Conservation (phyloP, 2,113 vertebrate species). For the Anseranas semipalmata region DNA sequence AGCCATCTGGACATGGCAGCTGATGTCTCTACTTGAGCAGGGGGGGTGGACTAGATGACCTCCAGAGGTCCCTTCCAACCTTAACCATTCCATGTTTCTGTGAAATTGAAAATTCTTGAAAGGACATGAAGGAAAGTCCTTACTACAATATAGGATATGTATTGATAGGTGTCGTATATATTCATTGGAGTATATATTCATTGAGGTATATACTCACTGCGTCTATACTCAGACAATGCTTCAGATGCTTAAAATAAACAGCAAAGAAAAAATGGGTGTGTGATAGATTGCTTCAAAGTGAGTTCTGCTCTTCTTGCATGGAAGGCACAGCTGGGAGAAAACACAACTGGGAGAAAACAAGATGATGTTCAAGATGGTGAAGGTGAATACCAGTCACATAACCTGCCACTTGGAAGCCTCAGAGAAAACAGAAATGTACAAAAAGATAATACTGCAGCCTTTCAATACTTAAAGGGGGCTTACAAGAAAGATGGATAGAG, state of each 20-base stretch:
- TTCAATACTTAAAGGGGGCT: no score
- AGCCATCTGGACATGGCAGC: no score
- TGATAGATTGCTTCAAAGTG: not conserved
- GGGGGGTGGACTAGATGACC: no score
- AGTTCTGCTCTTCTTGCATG: not conserved
- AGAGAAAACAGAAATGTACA: not conserved
- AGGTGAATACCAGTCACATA: not conserved
- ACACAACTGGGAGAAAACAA: not conserved
- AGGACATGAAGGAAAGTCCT: not conserved
- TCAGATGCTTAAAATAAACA: not conserved
- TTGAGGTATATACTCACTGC: not conserved
- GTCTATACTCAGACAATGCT: not conserved
- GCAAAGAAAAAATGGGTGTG: not conserved
- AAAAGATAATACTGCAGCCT: not conserved
- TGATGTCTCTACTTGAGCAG: no score
- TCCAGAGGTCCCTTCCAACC: no score
- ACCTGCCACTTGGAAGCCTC: not conserved
- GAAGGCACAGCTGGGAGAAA: not conserved
- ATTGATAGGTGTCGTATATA: not conserved
- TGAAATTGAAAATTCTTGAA: not conserved
- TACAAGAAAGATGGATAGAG: no score
- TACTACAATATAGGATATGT: not conserved
- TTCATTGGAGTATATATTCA: not conserved
- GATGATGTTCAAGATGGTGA: not conserved
- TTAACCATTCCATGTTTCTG: not conserved